Evolutionary conservation across 1,140 invertebrate genomes (phyloP).

Genomic region (Bombus haemorrhoidalis): DNA sequence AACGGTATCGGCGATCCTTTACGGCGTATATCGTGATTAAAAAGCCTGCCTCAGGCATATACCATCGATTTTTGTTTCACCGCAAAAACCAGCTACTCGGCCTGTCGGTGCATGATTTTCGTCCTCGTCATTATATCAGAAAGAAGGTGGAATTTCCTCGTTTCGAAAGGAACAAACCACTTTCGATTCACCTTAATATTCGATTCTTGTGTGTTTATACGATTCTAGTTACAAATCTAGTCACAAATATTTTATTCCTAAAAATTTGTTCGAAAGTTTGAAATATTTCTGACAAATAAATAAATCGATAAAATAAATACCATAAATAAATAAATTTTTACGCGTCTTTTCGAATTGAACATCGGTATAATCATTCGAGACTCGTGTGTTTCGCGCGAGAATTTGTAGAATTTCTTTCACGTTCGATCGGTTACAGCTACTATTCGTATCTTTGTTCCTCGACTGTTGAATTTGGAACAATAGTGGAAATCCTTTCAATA

Average conservation of each 20-base stretch:
- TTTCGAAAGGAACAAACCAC: not conserved
- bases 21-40: conserved; percentile 24
- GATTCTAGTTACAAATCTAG: not conserved
- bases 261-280: no score
- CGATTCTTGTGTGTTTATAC: not conserved
- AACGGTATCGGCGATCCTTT: not conserved
- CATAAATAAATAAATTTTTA: no score
- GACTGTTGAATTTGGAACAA: not conserved
- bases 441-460: not conserved
- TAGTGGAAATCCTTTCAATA: not conserved
- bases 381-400: no score
- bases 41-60: not conserved
- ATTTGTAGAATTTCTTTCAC: no score
- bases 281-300: no score
- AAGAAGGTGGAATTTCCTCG: not conserved
- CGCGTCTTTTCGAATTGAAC: not conserved
- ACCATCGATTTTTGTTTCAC: conserved; percentile 2
- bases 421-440: no score
- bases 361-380: not conserved
- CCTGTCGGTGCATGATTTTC: not conserved
- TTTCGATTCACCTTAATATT: not conserved
- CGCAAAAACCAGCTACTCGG: not conserved
- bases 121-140: not conserved
- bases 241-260: no score
- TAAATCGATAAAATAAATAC: no score